Percentiles rank a stretch among this genome's conserved stretches.
Evolutionary conservation across 92 coral and sea anemone species (phyloP).

Genomic region (Ricordea florida): DNA sequence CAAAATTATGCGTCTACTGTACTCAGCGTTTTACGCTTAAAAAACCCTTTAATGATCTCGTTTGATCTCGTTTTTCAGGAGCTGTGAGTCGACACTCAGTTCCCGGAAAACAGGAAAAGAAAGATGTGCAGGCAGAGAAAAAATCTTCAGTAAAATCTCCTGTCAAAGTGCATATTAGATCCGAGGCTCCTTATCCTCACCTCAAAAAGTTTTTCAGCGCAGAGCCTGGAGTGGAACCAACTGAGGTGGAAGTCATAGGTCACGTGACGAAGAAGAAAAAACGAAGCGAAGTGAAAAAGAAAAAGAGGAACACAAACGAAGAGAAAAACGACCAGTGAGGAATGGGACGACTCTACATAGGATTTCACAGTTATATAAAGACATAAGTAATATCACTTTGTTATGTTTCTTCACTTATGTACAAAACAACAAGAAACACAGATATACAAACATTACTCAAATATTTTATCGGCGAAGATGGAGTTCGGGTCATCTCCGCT

Average conservation of each 20-base stretch:
- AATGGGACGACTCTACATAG: neutral
- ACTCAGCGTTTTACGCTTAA: too few species aligned
- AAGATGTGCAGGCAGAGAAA: conserved; percentile 3
- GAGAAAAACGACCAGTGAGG: neutral
- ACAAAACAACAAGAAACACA: too few species aligned
- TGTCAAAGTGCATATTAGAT: conserved; percentile 24
- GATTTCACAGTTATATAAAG: neutral
- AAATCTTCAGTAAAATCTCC: conserved; percentile 19
- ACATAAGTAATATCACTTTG: too few species aligned
- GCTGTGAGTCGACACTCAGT: conserved; percentile 36
- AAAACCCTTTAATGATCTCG: neutral
- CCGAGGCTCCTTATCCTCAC: conserved; percentile 49
- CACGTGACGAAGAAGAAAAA: conserved; percentile 73
- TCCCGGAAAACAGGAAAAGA: neutral
- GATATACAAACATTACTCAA: too few species aligned
- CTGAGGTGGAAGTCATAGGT: conserved; percentile 84
- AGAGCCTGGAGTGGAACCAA: conserved; percentile 75
- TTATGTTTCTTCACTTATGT: too few species aligned
- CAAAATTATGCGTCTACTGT: too few species aligned
- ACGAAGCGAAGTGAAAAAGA: conserved; percentile 29
- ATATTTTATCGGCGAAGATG: too few species aligned
- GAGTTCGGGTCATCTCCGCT: too few species aligned
- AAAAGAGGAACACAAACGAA: conserved; percentile 25
- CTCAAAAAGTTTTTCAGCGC: conserved; percentile 57
- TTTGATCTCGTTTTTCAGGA: neutral